Evolutionary conservation across 2,888 invertebrate species (phyloP).

Genomic region (Colostygia pectinataria): DNA sequence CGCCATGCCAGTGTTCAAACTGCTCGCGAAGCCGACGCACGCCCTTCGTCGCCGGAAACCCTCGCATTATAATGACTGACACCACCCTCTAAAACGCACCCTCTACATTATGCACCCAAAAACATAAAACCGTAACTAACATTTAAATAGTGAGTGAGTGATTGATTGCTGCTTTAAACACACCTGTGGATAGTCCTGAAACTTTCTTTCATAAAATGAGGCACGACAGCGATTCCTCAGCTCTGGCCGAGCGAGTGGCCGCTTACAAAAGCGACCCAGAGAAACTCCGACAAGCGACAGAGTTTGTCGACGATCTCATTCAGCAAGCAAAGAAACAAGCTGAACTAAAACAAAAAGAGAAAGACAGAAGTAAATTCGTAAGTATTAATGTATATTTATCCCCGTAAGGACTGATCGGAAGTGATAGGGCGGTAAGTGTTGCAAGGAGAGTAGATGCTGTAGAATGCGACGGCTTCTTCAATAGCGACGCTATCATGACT

Average conservation of each 20-base stretch:
- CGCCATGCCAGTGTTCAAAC: constrained; percentile 56
- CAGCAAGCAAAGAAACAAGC: constrained; percentile 84
- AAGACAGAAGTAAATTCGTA: constrained; percentile 83
- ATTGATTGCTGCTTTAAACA: constrained; percentile 8
- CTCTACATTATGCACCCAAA: constrained; percentile 39
- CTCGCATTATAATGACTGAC: constrained; percentile 50
- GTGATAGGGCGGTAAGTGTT: constrained; percentile 81
- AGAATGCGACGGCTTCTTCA: constrained; percentile 69
- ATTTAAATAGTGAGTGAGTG: constrained; percentile 17
- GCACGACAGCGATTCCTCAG: constrained; percentile 63
- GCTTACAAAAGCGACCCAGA: constrained; percentile 84
- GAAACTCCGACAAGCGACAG: constrained; percentile 81
- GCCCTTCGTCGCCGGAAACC: constrained; percentile 32
- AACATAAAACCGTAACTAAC: constrained; percentile 30
- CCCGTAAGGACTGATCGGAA: constrained; percentile 70
- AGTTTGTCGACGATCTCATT: constrained; percentile 84
- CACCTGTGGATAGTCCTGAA: constrained; percentile 20
- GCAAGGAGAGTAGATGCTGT: constrained; percentile 59
- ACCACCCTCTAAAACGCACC: constrained; percentile 47
- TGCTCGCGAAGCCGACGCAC: constrained; percentile 48
- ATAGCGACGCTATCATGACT: constrained; percentile 54
- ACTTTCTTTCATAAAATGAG: constrained; percentile 60
- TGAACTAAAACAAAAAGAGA: constrained; percentile 80
- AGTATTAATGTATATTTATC: constrained; percentile 80
- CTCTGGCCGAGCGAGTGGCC: constrained; percentile 76